These are phyloP conservation scores for Eupithecia abbreviata DNA, from an alignment of 2,888 invertebrate genomes.

Conservation along the genomic window DNA sequence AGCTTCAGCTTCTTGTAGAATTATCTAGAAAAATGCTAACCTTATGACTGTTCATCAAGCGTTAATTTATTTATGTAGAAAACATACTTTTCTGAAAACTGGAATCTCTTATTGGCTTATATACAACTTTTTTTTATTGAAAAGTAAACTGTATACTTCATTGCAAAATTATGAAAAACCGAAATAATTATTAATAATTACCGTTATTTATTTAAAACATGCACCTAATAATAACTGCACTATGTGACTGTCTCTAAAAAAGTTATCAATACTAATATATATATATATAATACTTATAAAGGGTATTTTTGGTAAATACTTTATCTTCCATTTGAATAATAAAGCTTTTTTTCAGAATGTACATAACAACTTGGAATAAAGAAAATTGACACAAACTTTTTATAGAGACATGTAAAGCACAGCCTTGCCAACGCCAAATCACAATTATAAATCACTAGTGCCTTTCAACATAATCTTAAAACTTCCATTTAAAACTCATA, in stretches of 20 bases:
- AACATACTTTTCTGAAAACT: neutral
- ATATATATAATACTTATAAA: neutral
- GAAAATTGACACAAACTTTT: constrained; percentile 18
- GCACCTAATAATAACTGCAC: constrained; percentile 17
- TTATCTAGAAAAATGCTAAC: constrained; percentile 26
- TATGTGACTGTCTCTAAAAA: constrained; percentile 24
- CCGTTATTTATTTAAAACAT: constrained; percentile 12
- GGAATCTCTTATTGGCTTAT: neutral
- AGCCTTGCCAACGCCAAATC: constrained; percentile 71
- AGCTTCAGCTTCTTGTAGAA: constrained; percentile 43
- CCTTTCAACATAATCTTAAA: constrained; percentile 46
- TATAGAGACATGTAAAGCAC: constrained; percentile 50
- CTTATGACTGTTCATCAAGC: constrained; percentile 1
- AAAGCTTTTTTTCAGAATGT: neutral
- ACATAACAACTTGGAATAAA: neutral
- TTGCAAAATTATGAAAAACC: neutral
- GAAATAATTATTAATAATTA: neutral
- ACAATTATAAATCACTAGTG: constrained; percentile 75
- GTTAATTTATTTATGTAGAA: constrained; percentile 18
- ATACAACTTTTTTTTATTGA: neutral
- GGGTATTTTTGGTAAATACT: neutral
- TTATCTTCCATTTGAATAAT: neutral
- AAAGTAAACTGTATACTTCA: neutral
- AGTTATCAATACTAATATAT: neutral
- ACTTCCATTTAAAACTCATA: constrained; percentile 43